Base-by-base conservation (phyloP, 2,797 vertebrate genomes). In the Zalophus californianus region DNA sequence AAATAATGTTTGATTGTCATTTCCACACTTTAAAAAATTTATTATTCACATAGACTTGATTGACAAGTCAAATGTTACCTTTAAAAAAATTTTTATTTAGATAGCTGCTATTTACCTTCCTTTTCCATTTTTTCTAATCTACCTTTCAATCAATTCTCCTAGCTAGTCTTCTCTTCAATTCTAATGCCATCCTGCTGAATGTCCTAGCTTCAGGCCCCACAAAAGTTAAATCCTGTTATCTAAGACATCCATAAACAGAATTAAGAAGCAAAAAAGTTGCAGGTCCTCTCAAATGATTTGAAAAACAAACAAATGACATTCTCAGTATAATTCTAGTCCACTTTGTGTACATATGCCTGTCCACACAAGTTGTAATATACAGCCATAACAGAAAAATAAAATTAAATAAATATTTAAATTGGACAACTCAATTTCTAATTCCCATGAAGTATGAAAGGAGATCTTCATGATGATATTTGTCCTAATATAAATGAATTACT, bases 51-150 rank as follows among this genome's bases (percentile, higher is more conserved):
- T 23, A 44, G 15, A 50, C 20, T 85, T 88, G 38, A 27, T 14
- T 78, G 44, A 86, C 15, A 48, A 7, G 15, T 50, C 5, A 78
- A 82, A 86, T 87, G 4, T 41, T 79, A 84, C 44, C 18, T 77
- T 86, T 20, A 27, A 77, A n/a, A 27, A 77, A n/a, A 20, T 21
- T 1, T 48, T 82, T 64, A 11, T 85, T 77, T 92, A 27, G n/a
- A 60, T n/a, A 58, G 38, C 10, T 79, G 21, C 23, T 75, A 21
- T 79, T 92, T 79, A 52, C 2, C 44, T 50, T 88, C 35, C 9
- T 70, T 83, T 89, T n/a, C n/a, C 10, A 93, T 52, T 62, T 78
- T 95, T 75, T 87, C 62, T 35, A 54, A 66, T 79, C n/a, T 64
- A 4, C 52, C 29, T 90, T 94, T 75, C 50, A 64, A 2, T 66